Base-by-base conservation (phyloP, 64 coral and sea anemone genomes). In the Stylophora pistillata region DNA sequence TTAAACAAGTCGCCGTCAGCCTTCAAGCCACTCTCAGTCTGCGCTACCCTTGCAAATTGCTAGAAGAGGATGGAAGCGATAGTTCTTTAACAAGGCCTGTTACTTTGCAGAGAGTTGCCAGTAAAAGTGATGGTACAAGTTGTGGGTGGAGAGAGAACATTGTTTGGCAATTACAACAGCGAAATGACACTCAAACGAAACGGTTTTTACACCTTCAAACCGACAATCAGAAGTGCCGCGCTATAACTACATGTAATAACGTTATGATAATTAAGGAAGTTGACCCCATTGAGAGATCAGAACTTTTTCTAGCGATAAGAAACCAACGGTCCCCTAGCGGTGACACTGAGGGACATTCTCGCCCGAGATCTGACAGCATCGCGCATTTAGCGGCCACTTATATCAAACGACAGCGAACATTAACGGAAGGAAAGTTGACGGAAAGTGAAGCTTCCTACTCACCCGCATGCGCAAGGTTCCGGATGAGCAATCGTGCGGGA, bases 71-170 rank as follows among this genome's bases (percentile, higher is more conserved):
- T 18, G 80, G 69, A 34, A 69, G 62, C 14, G 80, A 14, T 15
- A 26, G 80, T 14, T 66, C 23, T 0, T 69, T 37, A 27, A 32
- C 80, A 15, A 52, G 30, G 21, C 60, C 80, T 70, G 33, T 13
- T 28, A 11, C 30, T 33, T 47, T 70, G 21, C 63, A 84, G 10
- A 33, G 80, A 6, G 20, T 68, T 52, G 0, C 80, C 4, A 68
- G 58, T 70, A 28, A 52, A 13, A 58, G 53, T 16, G 62, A 37
- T 18, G 17, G 30, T 34, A 62, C 70, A n/a, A 81, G 29, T 17
- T 88, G 13, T 20, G 90, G 95, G 95, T 97, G 95, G 95, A 78
- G 88, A 58, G 91, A 97, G 21, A 93, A 97, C 31, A 86, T 97
- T 31, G 25, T 88, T 15, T 93, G 91, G 91, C 91, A 97, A 21